Evolutionary conservation across 2,113 vertebrate species (phyloP).

Genomic region (Prionailurus bengalensis): DNA sequence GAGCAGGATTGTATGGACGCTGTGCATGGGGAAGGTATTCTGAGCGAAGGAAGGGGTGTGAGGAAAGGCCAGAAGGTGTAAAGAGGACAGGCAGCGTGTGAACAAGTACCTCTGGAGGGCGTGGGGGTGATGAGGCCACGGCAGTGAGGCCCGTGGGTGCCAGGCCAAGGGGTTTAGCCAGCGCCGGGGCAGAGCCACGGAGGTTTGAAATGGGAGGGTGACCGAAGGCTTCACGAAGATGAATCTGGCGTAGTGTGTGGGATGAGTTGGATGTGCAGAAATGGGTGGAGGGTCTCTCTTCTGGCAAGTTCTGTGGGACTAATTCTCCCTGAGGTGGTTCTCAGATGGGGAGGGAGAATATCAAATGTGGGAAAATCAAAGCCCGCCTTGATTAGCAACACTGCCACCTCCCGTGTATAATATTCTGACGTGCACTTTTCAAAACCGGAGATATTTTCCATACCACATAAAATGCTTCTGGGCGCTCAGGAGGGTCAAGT

Average conservation of each 20-base stretch:
- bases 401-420: rapidly evolving
- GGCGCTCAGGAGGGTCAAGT: not conserved
- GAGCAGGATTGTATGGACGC: not conserved
- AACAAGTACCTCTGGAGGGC: not conserved
- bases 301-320: not conserved
- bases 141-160: not conserved
- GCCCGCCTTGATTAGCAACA: not conserved
- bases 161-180: rapidly evolving
- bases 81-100: not conserved
- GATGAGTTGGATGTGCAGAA: not conserved
- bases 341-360: not conserved
- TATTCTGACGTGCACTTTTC: not conserved
- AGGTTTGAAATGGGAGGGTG: not conserved
- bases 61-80: not conserved
- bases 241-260: not conserved
- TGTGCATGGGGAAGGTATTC: not conserved
- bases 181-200: not conserved
- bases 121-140: rapidly evolving
- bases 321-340: not conserved
- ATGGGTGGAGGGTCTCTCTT: not conserved
- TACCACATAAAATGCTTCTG: not conserved
- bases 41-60: not conserved
- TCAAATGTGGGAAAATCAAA: not conserved
- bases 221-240: not conserved
- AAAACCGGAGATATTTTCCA: not conserved